Percentiles rank a stretch among this genome's conserved stretches.
These are phyloP conservation scores for Rhagonycha fulva DNA, from an alignment of 2,888 invertebrate genomes.

Conservation along the genomic window DNA sequence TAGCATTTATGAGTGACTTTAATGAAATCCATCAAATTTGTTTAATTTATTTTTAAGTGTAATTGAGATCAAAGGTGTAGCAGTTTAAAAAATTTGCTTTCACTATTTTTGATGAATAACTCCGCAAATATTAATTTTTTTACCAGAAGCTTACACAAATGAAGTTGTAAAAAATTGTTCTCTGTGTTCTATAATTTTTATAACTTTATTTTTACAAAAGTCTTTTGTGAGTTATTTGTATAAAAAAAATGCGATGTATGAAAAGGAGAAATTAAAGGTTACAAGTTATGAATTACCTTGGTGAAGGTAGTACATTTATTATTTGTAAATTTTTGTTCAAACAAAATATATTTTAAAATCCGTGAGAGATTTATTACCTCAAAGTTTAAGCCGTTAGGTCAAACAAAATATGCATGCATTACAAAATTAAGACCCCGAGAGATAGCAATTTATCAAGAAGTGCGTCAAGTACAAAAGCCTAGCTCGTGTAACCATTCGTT, in stretches of 20 bases:
- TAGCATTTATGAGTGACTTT: too few species aligned
- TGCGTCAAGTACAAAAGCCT: constrained; percentile 11
- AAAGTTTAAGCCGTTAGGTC: neutral
- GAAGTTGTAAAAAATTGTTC: too few species aligned
- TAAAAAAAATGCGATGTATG: neutral
- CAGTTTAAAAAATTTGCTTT: too few species aligned
- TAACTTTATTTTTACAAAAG: neutral
- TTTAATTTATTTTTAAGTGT: too few species aligned
- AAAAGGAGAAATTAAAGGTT: neutral
- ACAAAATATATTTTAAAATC: neutral
- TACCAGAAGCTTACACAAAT: too few species aligned
- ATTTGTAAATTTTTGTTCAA: neutral
- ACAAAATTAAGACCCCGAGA: constrained; percentile 9
- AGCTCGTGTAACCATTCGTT: constrained; percentile 1
- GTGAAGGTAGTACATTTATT: neutral
- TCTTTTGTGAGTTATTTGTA: neutral
- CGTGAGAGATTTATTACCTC: neutral
- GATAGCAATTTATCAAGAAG: constrained; percentile 15
- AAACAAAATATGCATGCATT: constrained; percentile 1
- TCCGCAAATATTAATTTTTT: too few species aligned
- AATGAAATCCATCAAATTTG: too few species aligned
- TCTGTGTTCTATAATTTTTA: neutral
- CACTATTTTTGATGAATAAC: too few species aligned
- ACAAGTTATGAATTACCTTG: neutral
- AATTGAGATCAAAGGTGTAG: too few species aligned